These are phyloP conservation scores for Charadrius vociferus DNA, from an alignment of 2,113 vertebrate genomes.

Conservation along the genomic window DNA sequence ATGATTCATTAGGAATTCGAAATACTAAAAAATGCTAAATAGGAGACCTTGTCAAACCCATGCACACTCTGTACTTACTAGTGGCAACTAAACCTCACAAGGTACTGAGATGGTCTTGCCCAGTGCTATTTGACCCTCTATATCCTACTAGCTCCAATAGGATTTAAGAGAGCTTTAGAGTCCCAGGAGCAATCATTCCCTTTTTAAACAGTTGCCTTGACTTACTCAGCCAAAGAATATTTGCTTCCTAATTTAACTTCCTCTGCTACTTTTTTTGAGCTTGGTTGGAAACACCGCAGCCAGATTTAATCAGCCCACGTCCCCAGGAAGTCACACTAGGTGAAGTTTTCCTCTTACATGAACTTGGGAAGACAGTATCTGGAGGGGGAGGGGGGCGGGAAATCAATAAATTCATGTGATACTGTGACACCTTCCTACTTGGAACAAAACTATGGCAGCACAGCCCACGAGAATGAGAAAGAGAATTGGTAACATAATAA, in stretches of 20 bases:
- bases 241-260: not conserved
- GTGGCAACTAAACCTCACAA: not conserved
- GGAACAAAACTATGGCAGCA: not conserved
- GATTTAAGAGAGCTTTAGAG: not conserved
- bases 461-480: not conserved
- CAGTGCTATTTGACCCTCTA: not conserved
- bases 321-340: not conserved
- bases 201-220: not conserved
- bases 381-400: not conserved
- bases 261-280: not conserved
- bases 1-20: not conserved
- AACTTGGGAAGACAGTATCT: not conserved
- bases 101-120: not conserved
- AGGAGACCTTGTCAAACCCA: not conserved
- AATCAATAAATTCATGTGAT: not conserved
- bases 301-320: not conserved
- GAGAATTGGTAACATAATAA: not conserved
- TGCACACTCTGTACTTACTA: not conserved
- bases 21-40: not conserved
- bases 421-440: not conserved
- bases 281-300: not conserved
- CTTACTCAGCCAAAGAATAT: not conserved
- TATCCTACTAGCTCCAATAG: not conserved
- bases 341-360: not conserved
- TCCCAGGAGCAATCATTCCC: not conserved